Percentiles rank a stretch among this genome's conserved stretches.
Evolutionary conservation across 2,113 vertebrate genomes (phyloP).

Genomic region (Gallinago jamesoni): DNA sequence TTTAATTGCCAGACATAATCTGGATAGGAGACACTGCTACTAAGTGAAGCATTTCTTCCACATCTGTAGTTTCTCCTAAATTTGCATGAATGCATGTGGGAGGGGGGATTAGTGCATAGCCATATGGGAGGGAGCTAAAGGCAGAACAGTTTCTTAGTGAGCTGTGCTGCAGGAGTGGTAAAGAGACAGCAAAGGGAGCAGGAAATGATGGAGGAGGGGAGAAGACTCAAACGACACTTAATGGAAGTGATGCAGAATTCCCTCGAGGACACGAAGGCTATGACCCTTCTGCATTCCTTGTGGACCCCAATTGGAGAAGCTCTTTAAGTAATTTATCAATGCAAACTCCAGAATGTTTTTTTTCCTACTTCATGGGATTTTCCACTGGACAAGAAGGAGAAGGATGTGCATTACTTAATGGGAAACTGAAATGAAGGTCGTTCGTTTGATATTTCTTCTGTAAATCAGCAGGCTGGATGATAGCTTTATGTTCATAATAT

Average conservation of each 20-base stretch:
- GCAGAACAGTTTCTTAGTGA: neutral
- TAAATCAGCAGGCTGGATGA: neutral
- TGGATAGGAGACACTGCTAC: neutral
- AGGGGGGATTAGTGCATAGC: neutral
- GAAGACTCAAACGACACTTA: neutral
- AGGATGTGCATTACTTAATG: neutral
- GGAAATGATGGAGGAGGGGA: constrained; percentile 35
- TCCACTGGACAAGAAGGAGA: neutral
- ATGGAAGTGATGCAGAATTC: constrained; percentile 14
- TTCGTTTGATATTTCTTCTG: neutral
- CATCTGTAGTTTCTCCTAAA: neutral
- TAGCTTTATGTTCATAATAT: neutral
- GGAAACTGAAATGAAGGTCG: neutral
- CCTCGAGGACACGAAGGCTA: neutral
- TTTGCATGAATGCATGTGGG: neutral
- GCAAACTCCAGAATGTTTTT: neutral
- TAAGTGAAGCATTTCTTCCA: neutral
- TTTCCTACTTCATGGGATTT: neutral
- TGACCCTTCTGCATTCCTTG: neutral
- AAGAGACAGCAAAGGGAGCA: neutral
- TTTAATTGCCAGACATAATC: neutral
- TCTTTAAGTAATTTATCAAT: neutral
- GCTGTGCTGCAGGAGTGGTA: neutral
- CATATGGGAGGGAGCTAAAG: neutral
- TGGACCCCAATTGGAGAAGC: neutral